Evolutionary conservation across 1,140 invertebrate genomes (phyloP).

Genomic region (Conus betulinus): DNA sequence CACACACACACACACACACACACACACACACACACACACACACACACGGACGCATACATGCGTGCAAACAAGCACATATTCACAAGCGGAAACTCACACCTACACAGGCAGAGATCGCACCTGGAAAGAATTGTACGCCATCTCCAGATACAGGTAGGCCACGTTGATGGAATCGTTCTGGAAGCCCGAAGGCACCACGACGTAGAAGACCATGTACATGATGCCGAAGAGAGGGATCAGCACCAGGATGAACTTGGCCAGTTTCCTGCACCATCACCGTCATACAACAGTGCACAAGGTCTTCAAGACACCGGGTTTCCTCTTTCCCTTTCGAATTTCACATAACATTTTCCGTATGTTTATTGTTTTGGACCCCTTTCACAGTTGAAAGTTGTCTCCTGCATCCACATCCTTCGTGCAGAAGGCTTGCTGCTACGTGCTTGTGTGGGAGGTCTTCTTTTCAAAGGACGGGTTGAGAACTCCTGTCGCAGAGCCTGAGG

Average conservation of each 20-base stretch:
- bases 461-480: no score
- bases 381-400: no score
- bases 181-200: constrained; percentile 77
- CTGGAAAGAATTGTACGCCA: constrained; percentile 86
- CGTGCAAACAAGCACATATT: not conserved
- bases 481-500: no score
- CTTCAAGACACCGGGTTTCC: no score
- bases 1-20: not conserved
- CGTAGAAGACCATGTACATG: constrained; percentile 84
- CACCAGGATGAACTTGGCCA: constrained; percentile 84
- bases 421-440: no score
- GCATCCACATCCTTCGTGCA: no score
- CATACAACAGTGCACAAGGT: no score
- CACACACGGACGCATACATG: not conserved
- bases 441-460: no score
- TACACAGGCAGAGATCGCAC: constrained; percentile 72
- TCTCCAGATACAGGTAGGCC: constrained; percentile 84
- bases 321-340: no score
- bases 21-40: not conserved
- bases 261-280: constrained; percentile 74
- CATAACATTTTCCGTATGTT: no score
- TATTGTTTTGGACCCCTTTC: no score
- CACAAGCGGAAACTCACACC: not conserved
- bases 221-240: constrained; percentile 87
- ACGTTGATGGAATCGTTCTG: constrained; percentile 78